Base-by-base conservation (phyloP, 2,888 invertebrate species). In the Gymnosoma rotundatum region DNA sequence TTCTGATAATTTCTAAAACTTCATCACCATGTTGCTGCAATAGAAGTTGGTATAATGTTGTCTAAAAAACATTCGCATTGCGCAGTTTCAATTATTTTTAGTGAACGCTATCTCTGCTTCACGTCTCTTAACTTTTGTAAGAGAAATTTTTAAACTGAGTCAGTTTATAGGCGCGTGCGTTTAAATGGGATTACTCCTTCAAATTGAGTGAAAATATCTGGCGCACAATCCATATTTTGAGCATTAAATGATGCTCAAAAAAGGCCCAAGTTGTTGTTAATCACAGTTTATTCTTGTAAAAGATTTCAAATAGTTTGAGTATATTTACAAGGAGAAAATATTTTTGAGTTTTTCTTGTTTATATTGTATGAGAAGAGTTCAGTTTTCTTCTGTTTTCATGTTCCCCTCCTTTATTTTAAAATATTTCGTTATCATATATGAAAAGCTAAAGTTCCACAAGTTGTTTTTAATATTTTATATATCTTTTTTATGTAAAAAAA, bases 161-260 rank as follows among this genome's bases (percentile, higher is more conserved):
- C 12, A 73, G 42, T 14, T 79, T 83, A 66, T 72, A 73, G 75
- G 86, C 80, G 86, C 86, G 78, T 67, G 58, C 72, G 78, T 63
- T 72, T 75, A 36, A 45, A 18, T 64, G 1, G 21, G 6, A 54
- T 45, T 58, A 3, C 7, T 9, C 48, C 63, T 73, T 73, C 58
- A 36, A 45, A 25, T 32, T 73, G 78, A 83, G 78, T 73, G 4
- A 0, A 18, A n/a, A 18, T 16, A 61, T 18, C 20, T 50, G 42
- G 82, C 83, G 83, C 83, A 83, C 45, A 67, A 36, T 60, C 83
- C 78, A 25, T 63, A 25, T 60, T 54, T 21, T 54, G 45, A 75
- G 36, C 9, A 36, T 60, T 5, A 52, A 10, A 52, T 14, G 7
- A 18, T 18, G 3, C 20, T 52, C 20, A 52, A 42, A 42, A 12